A percentile compares a stretch with the other conserved stretches of the same genome.
phyloP scores from a whole-genome alignment of 2,888 invertebrate species.

The Leptarthrus brevirostris region DNA sequence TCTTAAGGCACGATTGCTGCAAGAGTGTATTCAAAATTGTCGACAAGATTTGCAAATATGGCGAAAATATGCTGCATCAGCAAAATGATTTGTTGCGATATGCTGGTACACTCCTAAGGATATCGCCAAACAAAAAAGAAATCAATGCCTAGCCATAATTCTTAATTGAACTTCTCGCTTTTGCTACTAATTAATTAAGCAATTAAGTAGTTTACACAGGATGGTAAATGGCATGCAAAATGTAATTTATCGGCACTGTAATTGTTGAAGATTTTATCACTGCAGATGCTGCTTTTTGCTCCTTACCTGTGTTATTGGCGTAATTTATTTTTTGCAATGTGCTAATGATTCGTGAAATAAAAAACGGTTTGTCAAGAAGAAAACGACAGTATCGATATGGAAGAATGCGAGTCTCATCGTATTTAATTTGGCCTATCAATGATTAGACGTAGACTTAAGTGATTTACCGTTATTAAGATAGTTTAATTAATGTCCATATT shows the following conservation, averaged over 20 bases:
- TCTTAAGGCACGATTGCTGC: slow-evolving; percentile 23
- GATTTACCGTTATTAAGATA: too few relatives aligned
- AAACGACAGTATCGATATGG: not conserved
- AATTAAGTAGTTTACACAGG: slow-evolving; percentile 39
- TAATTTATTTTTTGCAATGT: too few relatives aligned
- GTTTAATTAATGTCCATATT: too few relatives aligned
- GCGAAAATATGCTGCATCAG: slow-evolving; percentile 35
- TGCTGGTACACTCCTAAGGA: not conserved
- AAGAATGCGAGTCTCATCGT: too few relatives aligned
- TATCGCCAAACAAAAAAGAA: not conserved
- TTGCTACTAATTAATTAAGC: slow-evolving; percentile 44
- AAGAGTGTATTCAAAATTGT: slow-evolving; percentile 16
- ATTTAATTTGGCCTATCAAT: too few relatives aligned
- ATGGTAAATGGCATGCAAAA: slow-evolving; percentile 34
- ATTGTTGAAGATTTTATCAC: slow-evolving; percentile 41
- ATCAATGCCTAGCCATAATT: slow-evolving; percentile 25
- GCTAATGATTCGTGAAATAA: too few relatives aligned
- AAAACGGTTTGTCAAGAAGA: too few relatives aligned
- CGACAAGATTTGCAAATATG: slow-evolving; percentile 43
- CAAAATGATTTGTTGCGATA: slow-evolving; percentile 30
- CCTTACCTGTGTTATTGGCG: not conserved
- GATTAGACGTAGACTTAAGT: too few relatives aligned
- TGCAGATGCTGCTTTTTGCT: not conserved
- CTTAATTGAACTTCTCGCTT: slow-evolving; percentile 43
- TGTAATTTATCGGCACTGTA: slow-evolving; percentile 32